Conservation (phyloP, 2,888 invertebrate genomes). For the Himalopsyche anomala region DNA sequence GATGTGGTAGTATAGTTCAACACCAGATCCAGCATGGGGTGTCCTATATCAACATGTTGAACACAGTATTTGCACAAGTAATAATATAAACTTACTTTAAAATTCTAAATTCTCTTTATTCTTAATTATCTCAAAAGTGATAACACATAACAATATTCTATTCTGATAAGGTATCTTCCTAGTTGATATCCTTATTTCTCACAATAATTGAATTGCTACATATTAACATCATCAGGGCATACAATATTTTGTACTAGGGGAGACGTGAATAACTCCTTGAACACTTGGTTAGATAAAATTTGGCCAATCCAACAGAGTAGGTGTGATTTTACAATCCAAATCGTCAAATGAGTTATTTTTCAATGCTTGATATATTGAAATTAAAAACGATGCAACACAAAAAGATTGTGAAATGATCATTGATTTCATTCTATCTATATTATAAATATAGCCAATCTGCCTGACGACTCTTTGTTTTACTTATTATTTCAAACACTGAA, state of each 20-base stretch:
- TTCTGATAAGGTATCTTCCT: constrained; percentile 8
- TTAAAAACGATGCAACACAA: too few relatives aligned
- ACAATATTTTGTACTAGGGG: constrained; percentile 9
- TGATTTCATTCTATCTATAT: background rate
- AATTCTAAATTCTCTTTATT: background rate
- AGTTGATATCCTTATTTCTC: background rate
- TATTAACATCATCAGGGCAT: background rate
- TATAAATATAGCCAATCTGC: background rate
- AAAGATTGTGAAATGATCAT: background rate
- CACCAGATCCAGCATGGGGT: too few relatives aligned
- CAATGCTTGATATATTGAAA: too few relatives aligned
- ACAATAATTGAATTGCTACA: background rate
- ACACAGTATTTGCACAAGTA: constrained; percentile 11
- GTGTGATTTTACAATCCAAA: background rate
- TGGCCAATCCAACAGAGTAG: background rate
- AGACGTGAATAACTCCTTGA: background rate
- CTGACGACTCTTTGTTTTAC: background rate
- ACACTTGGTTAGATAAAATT: background rate
- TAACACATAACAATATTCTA: background rate
- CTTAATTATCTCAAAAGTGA: background rate
- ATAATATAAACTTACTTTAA: background rate
- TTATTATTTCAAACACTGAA: constrained; percentile 12
- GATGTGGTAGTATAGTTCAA: too few relatives aligned
- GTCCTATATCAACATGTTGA: too few relatives aligned
- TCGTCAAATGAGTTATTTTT: background rate